These are phyloP conservation scores for Scatophagus argus DNA, from an alignment of 2,113 vertebrate species.

Conservation along the genomic window DNA sequence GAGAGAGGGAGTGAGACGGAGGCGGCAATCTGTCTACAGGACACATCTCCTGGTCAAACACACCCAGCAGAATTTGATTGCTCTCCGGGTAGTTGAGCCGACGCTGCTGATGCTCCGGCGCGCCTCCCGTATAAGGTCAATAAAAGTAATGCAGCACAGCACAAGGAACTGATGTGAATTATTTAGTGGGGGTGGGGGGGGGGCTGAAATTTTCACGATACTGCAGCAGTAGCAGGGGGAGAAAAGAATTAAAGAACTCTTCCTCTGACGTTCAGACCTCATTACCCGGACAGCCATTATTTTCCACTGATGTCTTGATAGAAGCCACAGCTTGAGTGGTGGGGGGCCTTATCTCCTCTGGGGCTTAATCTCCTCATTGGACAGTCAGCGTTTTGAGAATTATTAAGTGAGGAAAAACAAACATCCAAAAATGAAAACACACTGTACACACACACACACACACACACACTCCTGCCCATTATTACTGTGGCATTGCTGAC, in stretches of 20 bases:
- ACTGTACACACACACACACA: neutral
- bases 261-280: constrained; percentile 26
- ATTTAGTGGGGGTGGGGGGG: constrained; percentile 52
- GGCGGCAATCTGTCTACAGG: neutral
- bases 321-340: neutral
- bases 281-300: constrained; percentile 39
- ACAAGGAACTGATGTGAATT: constrained; percentile 55
- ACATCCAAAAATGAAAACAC: constrained; percentile 14
- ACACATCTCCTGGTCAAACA: constrained; percentile 13
- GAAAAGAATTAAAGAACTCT: neutral
- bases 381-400: constrained; percentile 7
- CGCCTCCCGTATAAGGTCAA: constrained; percentile 26
- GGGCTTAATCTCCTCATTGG: constrained; percentile 41
- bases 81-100: constrained; percentile 1
- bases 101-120: neutral
- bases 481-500: constrained; percentile 19
- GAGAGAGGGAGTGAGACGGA: neutral
- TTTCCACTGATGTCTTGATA: constrained; percentile 36
- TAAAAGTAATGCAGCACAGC: constrained; percentile 47
- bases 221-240: constrained; percentile 9
- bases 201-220: constrained; percentile 35
- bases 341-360: constrained; percentile 18
- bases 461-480: neutral
- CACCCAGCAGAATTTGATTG: neutral
- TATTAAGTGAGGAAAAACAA: constrained; percentile 10